Conservation (phyloP, 2,113 vertebrate genomes). For the Oxygymnocypris stewartii region DNA sequence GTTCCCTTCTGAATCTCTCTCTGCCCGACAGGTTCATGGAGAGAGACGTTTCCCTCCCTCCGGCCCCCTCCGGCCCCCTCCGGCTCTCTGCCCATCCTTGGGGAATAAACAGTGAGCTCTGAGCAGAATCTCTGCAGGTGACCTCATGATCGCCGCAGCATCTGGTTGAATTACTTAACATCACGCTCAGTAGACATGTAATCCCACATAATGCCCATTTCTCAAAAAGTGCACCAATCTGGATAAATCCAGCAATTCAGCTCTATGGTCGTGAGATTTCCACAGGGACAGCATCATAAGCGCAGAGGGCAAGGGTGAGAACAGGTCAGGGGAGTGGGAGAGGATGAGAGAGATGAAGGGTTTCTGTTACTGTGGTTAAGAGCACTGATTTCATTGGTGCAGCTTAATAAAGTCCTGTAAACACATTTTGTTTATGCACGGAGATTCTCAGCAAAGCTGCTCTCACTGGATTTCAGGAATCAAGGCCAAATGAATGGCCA, state of each 20-base stretch:
- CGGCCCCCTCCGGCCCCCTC: too few species aligned
- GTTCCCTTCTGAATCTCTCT: neutral
- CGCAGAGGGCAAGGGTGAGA: slow-evolving; percentile 57
- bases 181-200: slow-evolving; percentile 76
- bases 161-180: slow-evolving; percentile 81
- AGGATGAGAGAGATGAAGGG: slow-evolving; percentile 13
- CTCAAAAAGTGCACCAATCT: slow-evolving; percentile 78
- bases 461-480: slow-evolving; percentile 64
- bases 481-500: slow-evolving; percentile 62
- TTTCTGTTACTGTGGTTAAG: slow-evolving; percentile 22
- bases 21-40: neutral
- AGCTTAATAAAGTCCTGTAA: slow-evolving; percentile 72
- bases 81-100: neutral
- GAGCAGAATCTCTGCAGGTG: slow-evolving; percentile 64
- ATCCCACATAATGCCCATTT: slow-evolving; percentile 80
- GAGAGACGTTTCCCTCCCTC: neutral
- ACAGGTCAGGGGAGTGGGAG: slow-evolving; percentile 60
- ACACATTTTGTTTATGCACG: slow-evolving; percentile 69
- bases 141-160: slow-evolving; percentile 72
- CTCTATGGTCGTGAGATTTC: slow-evolving; percentile 70
- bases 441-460: slow-evolving; percentile 58
- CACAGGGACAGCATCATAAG: slow-evolving; percentile 59
- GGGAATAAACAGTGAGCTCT: slow-evolving; percentile 6
- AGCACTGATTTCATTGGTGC: slow-evolving; percentile 44
- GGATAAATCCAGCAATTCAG: slow-evolving; percentile 71